Evolutionary conservation across 2,113 vertebrate species (phyloP), one percentile per base, ranked within the genome.

Genomic region (Scomber japonicus): DNA sequence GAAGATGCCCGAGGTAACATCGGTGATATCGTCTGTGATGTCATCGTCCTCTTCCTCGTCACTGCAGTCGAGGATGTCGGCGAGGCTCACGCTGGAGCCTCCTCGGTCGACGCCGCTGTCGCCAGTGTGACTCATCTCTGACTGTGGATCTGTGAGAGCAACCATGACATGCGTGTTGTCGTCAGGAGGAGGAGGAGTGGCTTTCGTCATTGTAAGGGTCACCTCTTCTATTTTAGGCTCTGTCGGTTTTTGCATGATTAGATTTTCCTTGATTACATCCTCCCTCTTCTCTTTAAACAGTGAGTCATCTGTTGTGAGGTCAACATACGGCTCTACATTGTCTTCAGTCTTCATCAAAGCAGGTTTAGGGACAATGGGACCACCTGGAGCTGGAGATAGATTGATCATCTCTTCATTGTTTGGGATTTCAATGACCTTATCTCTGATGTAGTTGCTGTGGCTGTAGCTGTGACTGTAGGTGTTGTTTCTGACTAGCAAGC

Each of bases 1-100:
- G 35, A 97, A 96, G 85, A 96, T 82, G 0, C 96, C 96, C 0
- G 96, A 97, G 35, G 97, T 96, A 55, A 96, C 87, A n/a, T 97
- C 96, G 0, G 96, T 94, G 4, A 94, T 92, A 51, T 97, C 97
- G 0, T 96, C 94, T 1, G 90, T 91, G 11, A 74, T 86, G 35
- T 92, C 91, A 0, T 96, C 94, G 0, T 94, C 89, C 0, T 92
- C 87, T 21, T 95, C 95, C 0, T 95, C 95, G 4, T 95, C 95
- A 0, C 96, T 97, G 69, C 92, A 93, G 19, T 95, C 96, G 0
- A 96, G 95, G 30, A 65, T 90, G 67, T 96, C 95, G 0, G 92
- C 92, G 0, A 96, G 94, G 78, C 94, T 94, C 55, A 92, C 2
- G 0, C 92, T 90, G 46, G 95, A 96, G 85, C 87, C 83, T 6